Evolutionary conservation across 92 coral and sea anemone genomes (phyloP).

Genomic region (Heliopora coerulea): DNA sequence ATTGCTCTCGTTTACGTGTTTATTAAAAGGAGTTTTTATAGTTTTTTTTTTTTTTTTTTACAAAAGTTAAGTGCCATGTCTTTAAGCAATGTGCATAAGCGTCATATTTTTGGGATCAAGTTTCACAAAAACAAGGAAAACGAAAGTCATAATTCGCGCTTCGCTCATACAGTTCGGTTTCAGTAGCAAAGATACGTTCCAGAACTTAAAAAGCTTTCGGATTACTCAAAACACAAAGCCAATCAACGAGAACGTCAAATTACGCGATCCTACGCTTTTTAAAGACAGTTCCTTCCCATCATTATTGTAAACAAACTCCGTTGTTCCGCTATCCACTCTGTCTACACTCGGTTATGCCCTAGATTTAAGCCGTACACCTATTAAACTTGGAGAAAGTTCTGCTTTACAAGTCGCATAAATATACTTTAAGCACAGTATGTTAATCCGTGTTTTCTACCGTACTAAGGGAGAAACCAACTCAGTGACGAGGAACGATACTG

Average conservation of each 20-base stretch:
- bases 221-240: background rate
- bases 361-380: background rate
- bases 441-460: background rate
- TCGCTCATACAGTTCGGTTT: background rate
- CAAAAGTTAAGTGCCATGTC: slow-evolving; percentile 25
- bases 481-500: slow-evolving; percentile 23
- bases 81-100: slow-evolving; percentile 30
- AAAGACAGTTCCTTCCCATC: background rate
- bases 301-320: slow-evolving; percentile 35
- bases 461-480: background rate
- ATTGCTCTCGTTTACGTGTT: background rate
- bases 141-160: background rate
- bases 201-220: background rate
- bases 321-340: slow-evolving; percentile 18
- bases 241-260: slow-evolving; percentile 2
- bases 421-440: slow-evolving; percentile 26
- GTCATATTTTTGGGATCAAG: background rate
- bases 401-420: slow-evolving; percentile 16
- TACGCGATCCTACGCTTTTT: background rate
- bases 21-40: slow-evolving; percentile 14
- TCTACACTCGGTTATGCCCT: slow-evolving; percentile 11
- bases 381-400: background rate
- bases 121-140: slow-evolving; percentile 13
- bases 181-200: background rate
- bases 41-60: slow-evolving; percentile 16